Conservation (phyloP, 2,888 invertebrate genomes). For the Scaptomyza tumidula region DNA sequence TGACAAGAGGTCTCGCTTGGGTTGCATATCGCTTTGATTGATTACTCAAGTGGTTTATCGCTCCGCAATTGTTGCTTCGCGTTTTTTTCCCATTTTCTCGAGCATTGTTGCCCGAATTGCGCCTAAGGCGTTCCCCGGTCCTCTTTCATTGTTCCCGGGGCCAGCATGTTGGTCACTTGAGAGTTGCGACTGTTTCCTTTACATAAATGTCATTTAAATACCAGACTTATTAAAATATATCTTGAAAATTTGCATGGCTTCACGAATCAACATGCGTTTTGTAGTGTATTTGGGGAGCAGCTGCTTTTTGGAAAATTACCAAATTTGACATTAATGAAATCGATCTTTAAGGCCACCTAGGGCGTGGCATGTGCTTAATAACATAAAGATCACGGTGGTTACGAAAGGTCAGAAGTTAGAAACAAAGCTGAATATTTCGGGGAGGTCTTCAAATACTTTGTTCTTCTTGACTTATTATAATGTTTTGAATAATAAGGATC, state of each 20-base stretch:
- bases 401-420: conserved; percentile 29
- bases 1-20: conserved; percentile 63
- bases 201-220: conserved; percentile 50
- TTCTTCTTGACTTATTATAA: not conserved
- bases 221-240: conserved; percentile 48
- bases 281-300: conserved; percentile 47
- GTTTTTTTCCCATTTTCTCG: conserved; percentile 26
- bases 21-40: conserved; percentile 73
- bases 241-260: conserved; percentile 62
- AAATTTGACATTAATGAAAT: conserved; percentile 64
- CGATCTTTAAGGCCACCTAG: conserved; percentile 67
- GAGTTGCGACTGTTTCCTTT: conserved; percentile 72
- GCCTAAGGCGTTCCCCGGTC: conserved; percentile 33
- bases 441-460: not conserved
- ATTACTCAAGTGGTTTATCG: conserved; percentile 79
- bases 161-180: conserved; percentile 76
- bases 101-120: conserved; percentile 49
- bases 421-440: not conserved
- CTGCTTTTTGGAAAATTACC: conserved; percentile 37
- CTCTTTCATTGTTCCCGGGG: conserved; percentile 23
- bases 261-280: conserved; percentile 49
- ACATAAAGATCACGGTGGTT: conserved; percentile 27
- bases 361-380: conserved; percentile 57
- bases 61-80: conserved; percentile 62
- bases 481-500: no score